Percentiles rank a stretch among this genome's conserved stretches.
These are phyloP conservation scores for Puffinus mauretanicus DNA, from an alignment of 2,113 vertebrate genomes.

Conservation along the genomic window DNA sequence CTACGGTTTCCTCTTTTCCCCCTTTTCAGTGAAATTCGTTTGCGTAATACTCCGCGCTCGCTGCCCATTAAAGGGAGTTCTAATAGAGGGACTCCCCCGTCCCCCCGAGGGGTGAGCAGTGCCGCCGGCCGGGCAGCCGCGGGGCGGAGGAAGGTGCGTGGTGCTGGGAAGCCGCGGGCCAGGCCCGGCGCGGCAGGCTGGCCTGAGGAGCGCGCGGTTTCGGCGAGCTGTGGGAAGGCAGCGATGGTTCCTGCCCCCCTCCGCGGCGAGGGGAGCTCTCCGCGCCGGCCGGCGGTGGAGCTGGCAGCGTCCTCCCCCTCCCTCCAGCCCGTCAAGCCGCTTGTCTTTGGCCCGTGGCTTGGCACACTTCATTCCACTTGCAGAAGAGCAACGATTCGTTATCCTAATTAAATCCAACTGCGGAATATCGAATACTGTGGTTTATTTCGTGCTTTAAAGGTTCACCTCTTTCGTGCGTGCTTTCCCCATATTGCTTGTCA, in stretches of 20 bases:
- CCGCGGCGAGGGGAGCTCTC: fast-evolving
- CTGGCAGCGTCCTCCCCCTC: neutral
- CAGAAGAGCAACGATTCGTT: neutral
- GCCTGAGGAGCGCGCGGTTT: fast-evolving
- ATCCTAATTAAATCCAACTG: neutral
- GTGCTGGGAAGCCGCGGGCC: neutral
- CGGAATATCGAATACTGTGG: neutral
- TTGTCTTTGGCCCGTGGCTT: neutral
- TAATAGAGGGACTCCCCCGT: neutral
- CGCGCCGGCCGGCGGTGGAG: fast-evolving
- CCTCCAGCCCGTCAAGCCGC: neutral
- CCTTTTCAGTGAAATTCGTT: neutral
- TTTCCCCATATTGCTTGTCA: neutral
- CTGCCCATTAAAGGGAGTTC: neutral
- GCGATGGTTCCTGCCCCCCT: fast-evolving
- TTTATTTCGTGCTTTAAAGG: neutral
- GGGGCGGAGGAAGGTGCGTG: neutral
- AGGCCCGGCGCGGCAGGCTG: fast-evolving
- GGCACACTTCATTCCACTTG: neutral
- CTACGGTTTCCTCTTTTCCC: neutral
- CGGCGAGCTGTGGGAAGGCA: neutral
- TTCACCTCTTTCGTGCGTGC: neutral
- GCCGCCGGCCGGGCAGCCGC: fast-evolving
- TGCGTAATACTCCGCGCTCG: neutral
- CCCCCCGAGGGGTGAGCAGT: neutral